phyloP scores from a whole-genome alignment of 2,888 invertebrate genomes.

The Xestoiulus laeticollis region DNA sequence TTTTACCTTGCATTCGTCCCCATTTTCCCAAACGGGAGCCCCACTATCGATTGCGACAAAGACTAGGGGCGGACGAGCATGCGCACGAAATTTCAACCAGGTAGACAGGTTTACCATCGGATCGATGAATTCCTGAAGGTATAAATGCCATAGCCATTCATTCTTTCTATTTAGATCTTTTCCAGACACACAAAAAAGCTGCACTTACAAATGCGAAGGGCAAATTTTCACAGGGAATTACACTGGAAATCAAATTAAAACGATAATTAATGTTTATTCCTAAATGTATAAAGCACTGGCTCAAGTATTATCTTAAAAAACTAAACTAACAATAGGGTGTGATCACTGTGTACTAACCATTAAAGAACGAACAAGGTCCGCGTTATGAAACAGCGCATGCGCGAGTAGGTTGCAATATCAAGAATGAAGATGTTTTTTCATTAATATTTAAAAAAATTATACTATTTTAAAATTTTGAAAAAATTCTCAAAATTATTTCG shows the following conservation, averaged over 20 bases:
- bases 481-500: too few relatives aligned
- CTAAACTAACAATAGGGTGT: too few relatives aligned
- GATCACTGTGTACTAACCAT: too few relatives aligned
- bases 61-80: constrained; percentile 18
- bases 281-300: too few relatives aligned
- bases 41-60: constrained; percentile 40
- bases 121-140: constrained; percentile 43
- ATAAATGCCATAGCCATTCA: constrained; percentile 35
- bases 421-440: too few relatives aligned
- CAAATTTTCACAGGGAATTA: background rate
- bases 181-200: background rate
- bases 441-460: too few relatives aligned
- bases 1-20: constrained; percentile 15
- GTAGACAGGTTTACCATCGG: constrained; percentile 34
- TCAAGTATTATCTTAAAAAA: too few relatives aligned
- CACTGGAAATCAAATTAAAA: background rate
- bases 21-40: constrained; percentile 33
- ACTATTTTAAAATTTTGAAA: too few relatives aligned
- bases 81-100: background rate
- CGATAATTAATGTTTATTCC: too few relatives aligned
- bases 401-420: too few relatives aligned
- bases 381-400: too few relatives aligned
- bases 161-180: background rate
- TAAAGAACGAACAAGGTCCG: too few relatives aligned
- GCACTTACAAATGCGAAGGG: background rate